These are phyloP conservation scores for Caenorhabditis afra DNA, from an alignment of 2,888 invertebrate species.

Conservation along the genomic window DNA sequence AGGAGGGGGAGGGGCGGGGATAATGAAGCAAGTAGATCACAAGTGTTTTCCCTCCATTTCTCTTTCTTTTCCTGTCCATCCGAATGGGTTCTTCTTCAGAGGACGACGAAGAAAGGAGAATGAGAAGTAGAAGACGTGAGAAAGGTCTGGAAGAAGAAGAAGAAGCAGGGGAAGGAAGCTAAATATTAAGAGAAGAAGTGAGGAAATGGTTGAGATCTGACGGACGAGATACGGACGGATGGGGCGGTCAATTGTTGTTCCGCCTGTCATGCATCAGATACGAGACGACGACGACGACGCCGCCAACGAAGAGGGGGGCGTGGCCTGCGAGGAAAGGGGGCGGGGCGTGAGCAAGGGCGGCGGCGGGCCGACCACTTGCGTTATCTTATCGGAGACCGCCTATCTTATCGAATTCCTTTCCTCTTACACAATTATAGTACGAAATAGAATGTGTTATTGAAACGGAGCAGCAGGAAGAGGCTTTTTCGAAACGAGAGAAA, in stretches of 20 bases:
- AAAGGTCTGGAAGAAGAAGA: slow-evolving; percentile 10
- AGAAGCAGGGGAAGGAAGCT: slow-evolving; percentile 34
- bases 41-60: slow-evolving; percentile 37
- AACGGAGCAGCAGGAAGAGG: slow-evolving; percentile 6
- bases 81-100: slow-evolving; percentile 24
- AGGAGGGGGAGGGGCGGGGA: slow-evolving; percentile 19
- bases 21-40: slow-evolving; percentile 38
- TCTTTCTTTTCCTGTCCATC: slow-evolving; percentile 13
- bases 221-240: slow-evolving; percentile 35
- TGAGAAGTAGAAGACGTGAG: slow-evolving; percentile 18
- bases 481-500: slow-evolving; percentile 14
- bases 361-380: neutral
- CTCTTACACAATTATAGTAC: slow-evolving; percentile 3
- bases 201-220: slow-evolving; percentile 16
- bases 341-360: slow-evolving; percentile 7
- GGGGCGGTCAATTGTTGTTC: slow-evolving; percentile 47
- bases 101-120: slow-evolving; percentile 8
- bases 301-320: slow-evolving; percentile 20
- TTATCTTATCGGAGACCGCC: slow-evolving; percentile 3
- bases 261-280: slow-evolving; percentile 51
- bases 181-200: slow-evolving; percentile 48
- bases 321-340: slow-evolving; percentile 9
- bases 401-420: neutral
- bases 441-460: neutral
- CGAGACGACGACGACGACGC: slow-evolving; percentile 14